These are phyloP conservation scores for Oxyteleia sp. DNA, from an alignment of 2,888 invertebrate species.

Conservation along the genomic window DNA sequence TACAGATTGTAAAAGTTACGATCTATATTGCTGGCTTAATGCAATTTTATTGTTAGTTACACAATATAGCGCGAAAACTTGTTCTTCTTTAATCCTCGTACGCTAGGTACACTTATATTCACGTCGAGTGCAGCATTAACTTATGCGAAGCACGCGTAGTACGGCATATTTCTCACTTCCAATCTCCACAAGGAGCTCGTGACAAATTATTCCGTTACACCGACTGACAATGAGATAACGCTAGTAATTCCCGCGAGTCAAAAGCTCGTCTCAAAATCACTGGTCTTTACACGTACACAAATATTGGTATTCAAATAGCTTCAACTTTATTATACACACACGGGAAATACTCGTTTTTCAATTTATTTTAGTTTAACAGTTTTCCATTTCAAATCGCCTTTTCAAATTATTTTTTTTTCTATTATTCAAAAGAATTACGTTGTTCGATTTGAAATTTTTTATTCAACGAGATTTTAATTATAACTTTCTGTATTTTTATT, in stretches of 20 bases:
- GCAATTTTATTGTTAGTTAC: no score
- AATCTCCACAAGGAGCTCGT: slow-evolving; percentile 30
- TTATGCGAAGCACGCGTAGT: slow-evolving; percentile 41
- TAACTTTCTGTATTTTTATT: no score
- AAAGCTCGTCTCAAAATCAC: slow-evolving; percentile 21
- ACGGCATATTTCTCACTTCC: slow-evolving; percentile 41
- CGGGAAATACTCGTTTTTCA: no score
- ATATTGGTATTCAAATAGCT: slow-evolving; percentile 27
- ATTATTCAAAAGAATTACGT: no score
- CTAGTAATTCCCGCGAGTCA: slow-evolving; percentile 23
- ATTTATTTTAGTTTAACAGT: no score
- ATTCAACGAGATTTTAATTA: no score
- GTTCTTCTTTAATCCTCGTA: background rate
- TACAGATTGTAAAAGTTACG: background rate
- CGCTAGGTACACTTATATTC: background rate
- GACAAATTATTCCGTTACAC: slow-evolving; percentile 54
- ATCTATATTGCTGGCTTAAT: no score
- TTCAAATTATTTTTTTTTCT: no score
- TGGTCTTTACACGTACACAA: slow-evolving; percentile 33
- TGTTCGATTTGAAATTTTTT: no score
- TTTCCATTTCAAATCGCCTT: no score
- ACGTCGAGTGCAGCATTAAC: slow-evolving; percentile 28
- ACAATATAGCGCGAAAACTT: no score
- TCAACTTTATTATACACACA: slow-evolving; percentile 11
- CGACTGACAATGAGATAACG: slow-evolving; percentile 46